A percentile compares a stretch with the other conserved stretches of the same genome.
These are phyloP conservation scores for Eupsilia transversa DNA, from an alignment of 2,888 invertebrate species.

Conservation along the genomic window DNA sequence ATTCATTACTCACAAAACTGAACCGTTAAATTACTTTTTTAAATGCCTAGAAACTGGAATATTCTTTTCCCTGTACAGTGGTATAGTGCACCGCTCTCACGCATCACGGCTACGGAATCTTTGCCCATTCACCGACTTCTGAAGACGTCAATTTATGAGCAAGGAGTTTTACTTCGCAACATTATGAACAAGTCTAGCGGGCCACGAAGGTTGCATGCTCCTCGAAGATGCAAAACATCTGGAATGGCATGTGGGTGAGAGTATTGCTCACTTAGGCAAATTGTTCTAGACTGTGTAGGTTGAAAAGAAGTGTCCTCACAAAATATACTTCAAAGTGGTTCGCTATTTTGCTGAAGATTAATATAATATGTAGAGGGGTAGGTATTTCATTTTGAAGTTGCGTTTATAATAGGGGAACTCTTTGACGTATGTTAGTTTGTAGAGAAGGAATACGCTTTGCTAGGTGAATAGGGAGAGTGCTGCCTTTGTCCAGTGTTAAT, in stretches of 20 bases:
- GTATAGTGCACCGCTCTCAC: slow-evolving; percentile 26
- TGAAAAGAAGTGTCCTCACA: slow-evolving; percentile 39
- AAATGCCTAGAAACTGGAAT: neutral
- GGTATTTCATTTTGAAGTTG: slow-evolving; percentile 8
- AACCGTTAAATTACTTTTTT: neutral
- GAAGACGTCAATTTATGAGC: slow-evolving; percentile 61
- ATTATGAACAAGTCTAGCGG: slow-evolving; percentile 55
- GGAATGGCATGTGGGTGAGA: slow-evolving; percentile 45
- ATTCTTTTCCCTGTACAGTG: slow-evolving; percentile 3
- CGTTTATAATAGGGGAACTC: neutral
- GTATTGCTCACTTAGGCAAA: slow-evolving; percentile 45
- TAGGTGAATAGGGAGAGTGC: neutral
- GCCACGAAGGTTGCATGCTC: slow-evolving; percentile 25
- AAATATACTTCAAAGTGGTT: slow-evolving; percentile 23
- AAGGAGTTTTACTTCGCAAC: slow-evolving; percentile 60
- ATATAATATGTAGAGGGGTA: slow-evolving; percentile 4
- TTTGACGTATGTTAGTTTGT: neutral
- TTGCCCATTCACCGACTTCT: slow-evolving; percentile 33
- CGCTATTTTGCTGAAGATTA: slow-evolving; percentile 12
- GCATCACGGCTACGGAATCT: slow-evolving; percentile 26
- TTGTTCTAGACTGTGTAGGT: slow-evolving; percentile 43
- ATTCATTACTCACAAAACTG: neutral
- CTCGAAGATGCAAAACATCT: slow-evolving; percentile 49
- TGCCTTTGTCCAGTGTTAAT: slow-evolving; percentile 6
- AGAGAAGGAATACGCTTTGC: neutral